Percentiles rank a stretch among this genome's conserved stretches.
Conservation (phyloP, 2,888 invertebrate genomes). For the Thereva unica region DNA sequence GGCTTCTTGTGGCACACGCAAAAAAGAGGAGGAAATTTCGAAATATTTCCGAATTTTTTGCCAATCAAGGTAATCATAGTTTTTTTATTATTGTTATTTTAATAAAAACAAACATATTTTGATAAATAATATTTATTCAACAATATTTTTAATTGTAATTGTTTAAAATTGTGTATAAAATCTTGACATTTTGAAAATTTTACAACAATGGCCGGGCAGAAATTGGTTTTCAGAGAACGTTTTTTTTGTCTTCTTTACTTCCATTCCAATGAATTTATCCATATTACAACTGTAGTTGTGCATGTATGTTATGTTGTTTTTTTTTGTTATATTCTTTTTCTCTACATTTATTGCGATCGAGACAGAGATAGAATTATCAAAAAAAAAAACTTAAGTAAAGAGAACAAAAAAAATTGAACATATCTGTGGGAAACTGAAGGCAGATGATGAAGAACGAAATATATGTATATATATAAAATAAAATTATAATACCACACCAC, state of each 20-base stretch:
- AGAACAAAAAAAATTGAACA: slow-evolving; percentile 9
- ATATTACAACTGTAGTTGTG: slow-evolving; percentile 8
- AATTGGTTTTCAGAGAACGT: slow-evolving; percentile 51
- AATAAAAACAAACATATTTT: too few species aligned
- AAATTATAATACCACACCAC: slow-evolving; percentile 18
- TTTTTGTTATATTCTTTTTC: too few species aligned
- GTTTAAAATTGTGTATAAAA: slow-evolving; percentile 27
- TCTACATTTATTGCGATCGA: slow-evolving; percentile 9
- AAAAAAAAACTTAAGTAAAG: neutral
- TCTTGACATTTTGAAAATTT: slow-evolving; percentile 52
- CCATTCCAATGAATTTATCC: neutral
- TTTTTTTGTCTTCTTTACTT: slow-evolving; percentile 34
- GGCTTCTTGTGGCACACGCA: too few species aligned
- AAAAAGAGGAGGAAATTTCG: too few species aligned
- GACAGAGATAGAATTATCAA: slow-evolving; percentile 32
- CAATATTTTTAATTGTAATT: too few species aligned
- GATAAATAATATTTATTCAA: too few species aligned
- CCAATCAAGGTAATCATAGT: too few species aligned
- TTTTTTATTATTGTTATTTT: too few species aligned
- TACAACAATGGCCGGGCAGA: slow-evolving; percentile 55
- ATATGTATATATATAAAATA: neutral
- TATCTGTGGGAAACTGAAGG: slow-evolving; percentile 13
- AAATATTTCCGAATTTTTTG: too few species aligned
- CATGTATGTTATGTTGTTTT: slow-evolving; percentile 28
- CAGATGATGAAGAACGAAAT: slow-evolving; percentile 31